Evolutionary conservation across 2,113 vertebrate genomes (phyloP), one percentile per base, ranked within the genome.

Genomic region (Cochlearius cochlearius): DNA sequence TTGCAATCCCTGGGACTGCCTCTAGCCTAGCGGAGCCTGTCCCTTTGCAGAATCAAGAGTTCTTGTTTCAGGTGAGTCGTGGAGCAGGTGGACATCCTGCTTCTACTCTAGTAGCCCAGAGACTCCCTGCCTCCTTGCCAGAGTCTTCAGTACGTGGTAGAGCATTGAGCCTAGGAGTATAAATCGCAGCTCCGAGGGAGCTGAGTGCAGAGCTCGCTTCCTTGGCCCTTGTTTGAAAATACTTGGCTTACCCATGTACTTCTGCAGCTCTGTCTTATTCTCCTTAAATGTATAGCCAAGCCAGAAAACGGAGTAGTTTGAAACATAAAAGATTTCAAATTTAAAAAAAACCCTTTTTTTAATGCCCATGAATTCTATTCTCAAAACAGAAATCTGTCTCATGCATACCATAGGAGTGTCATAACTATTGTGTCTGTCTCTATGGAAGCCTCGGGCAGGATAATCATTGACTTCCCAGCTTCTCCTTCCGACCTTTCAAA

Each of bases 351-450:
- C 2, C 7, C n/a, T n/a, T 64, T 72, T 91, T 81, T 45, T 84
- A 69, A 43, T 81, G 43, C 41, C 56, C 8, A 2, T 67, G 36
- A 93, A 73, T 88, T 77, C 60, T 78, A 1, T 73, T 88, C 47
- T 91, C 60, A 58, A 56, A 95, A 52, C 62, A 87, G 93, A 74
- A 93, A 67, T 85, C 66, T 81, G 55, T 92, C 88, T 79, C 80
- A 90, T 0, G 1, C 90, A 94, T 97, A 90, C 90, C 88, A 71
- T 23, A 76, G 71, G 50, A 90, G 71, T 94, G 76, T 93, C 86
- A 89, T 94, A 95, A 96, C 91, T 96, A 96, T 97, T 97, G 94
- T 94, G 93, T 97, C 93, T 96, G 93, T 97, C 71, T 97, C 95
- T 96, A 95, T 97, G 96, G 95, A 95, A 96, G 94, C 90, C 66